Evolutionary conservation across 2,888 invertebrate genomes (phyloP), one percentile per base, ranked within the genome.

Genomic region (Punctoribates punctum): DNA sequence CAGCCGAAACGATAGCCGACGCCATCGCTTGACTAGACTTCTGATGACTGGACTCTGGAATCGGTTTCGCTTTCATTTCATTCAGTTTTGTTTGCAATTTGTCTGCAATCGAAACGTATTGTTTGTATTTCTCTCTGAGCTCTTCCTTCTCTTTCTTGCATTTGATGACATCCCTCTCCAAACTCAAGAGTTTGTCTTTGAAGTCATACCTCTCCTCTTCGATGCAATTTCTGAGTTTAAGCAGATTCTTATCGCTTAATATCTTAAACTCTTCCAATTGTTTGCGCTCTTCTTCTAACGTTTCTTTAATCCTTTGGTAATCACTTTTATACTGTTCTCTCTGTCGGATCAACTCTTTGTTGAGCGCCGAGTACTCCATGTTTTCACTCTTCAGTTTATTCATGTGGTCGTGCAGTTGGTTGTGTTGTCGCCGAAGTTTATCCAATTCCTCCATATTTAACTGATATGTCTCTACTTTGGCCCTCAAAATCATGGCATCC

Each of bases 171-270:
- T 77, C 75, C 27, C 34, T 23, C 48, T 77, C 73, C 8, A 77
- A 46, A 34, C 27, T 17, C 25, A 46, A 38, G 1, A 77, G 17
- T 73, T 51, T 73, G n/a, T 57, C 73, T 29, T 46, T 62, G 9
- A 73, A 38, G 38, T 77, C 75, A 34, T 29, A 34, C 25, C 77
- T 70, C 73, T 77, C 77, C n/a, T 77, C 77, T 23, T 77, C 77
- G 11, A 75, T 29, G 11, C 73, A 48, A 11, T 38, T 46, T 20
- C n/a, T 54, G n/a, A 75, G 27, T 73, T 73, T 72, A 6, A 27
- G 9, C 9, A 77, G 15, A 25, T 20, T 62, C 38, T 75, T 75
- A n/a, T 77, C 77, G 48, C 57, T 75, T 13, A 23, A 17, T 13
- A 62, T 15, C 27, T 73, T 75, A 29, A 73, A 42, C 27, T 75